Conservation (phyloP, 92 coral and sea anemone genomes). For the Epizoanthus rinbou region DNA sequence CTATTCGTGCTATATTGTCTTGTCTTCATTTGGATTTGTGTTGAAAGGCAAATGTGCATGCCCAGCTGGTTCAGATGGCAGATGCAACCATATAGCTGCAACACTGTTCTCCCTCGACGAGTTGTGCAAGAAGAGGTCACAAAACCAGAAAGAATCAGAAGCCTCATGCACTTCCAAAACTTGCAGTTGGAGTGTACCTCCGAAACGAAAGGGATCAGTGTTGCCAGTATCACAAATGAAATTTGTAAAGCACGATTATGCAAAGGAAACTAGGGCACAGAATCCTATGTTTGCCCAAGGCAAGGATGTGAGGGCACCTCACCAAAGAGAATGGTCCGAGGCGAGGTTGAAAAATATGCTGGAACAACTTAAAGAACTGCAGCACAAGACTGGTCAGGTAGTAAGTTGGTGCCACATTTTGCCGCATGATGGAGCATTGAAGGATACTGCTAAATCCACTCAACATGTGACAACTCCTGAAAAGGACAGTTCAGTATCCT, state of each 20-base stretch:
- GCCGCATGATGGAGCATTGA: neutral
- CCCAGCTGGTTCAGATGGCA: slow-evolving; percentile 43
- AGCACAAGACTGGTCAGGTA: slow-evolving; percentile 36
- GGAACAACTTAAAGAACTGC: slow-evolving; percentile 14
- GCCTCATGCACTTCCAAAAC: slow-evolving; percentile 39
- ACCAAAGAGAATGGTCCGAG: slow-evolving; percentile 43
- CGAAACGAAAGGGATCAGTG: neutral
- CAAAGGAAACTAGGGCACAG: too few species aligned
- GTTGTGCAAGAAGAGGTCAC: too few species aligned
- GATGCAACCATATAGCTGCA: slow-evolving; percentile 44
- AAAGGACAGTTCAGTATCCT: too few species aligned
- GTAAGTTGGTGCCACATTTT: slow-evolving; percentile 36
- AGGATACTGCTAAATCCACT: neutral
- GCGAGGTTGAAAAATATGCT: slow-evolving; percentile 23
- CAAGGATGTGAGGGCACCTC: slow-evolving; percentile 45
- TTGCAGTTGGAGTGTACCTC: slow-evolving; percentile 19
- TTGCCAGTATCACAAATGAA: neutral
- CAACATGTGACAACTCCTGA: too few species aligned
- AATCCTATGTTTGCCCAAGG: slow-evolving; percentile 25
- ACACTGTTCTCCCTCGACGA: slow-evolving; percentile 31
- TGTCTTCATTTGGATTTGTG: slow-evolving; percentile 31
- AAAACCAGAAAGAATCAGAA: neutral
- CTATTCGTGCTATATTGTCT: slow-evolving; percentile 29
- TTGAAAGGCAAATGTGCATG: slow-evolving; percentile 40
- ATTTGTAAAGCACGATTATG: neutral